phyloP scores from a whole-genome alignment of 2,888 invertebrate genomes.

The Pristionchus fissidentatus region DNA sequence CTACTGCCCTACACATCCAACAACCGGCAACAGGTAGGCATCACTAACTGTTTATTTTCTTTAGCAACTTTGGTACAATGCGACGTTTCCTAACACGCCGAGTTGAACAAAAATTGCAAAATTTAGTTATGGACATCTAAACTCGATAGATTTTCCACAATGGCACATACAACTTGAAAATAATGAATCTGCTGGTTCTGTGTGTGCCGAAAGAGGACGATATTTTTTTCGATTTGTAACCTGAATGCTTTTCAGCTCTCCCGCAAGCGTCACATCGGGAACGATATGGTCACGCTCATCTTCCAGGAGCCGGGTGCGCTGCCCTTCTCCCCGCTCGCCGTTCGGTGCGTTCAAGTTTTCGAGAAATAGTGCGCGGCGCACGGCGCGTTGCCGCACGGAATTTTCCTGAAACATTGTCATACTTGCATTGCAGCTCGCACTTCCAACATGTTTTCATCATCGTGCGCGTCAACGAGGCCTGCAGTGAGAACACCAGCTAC shows the following conservation, averaged over 20 bases:
- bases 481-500: slow-evolving; percentile 91
- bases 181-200: too few relatives aligned
- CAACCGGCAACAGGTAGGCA: slow-evolving; percentile 88
- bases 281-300: slow-evolving; percentile 96
- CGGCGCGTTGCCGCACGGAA: background rate
- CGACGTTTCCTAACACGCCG: too few relatives aligned
- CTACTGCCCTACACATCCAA: slow-evolving; percentile 95
- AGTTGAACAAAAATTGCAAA: too few relatives aligned
- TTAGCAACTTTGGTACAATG: background rate
- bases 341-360: slow-evolving; percentile 81
- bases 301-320: slow-evolving; percentile 83
- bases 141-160: background rate
- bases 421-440: slow-evolving; percentile 80
- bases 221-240: too few relatives aligned
- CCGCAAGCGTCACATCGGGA: slow-evolving; percentile 95
- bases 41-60: background rate
- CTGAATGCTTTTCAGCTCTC: slow-evolving; percentile 82
- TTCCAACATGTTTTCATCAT: slow-evolving; percentile 98
- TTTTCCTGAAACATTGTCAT: background rate
- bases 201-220: too few relatives aligned
- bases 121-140: too few relatives aligned
- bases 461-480: slow-evolving; percentile 89
- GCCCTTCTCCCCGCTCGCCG: slow-evolving; percentile 92
- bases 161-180: background rate
- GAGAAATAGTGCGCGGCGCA: background rate